phyloP scores from a whole-genome alignment of 2,113 vertebrate species.

The Uria aalge region DNA sequence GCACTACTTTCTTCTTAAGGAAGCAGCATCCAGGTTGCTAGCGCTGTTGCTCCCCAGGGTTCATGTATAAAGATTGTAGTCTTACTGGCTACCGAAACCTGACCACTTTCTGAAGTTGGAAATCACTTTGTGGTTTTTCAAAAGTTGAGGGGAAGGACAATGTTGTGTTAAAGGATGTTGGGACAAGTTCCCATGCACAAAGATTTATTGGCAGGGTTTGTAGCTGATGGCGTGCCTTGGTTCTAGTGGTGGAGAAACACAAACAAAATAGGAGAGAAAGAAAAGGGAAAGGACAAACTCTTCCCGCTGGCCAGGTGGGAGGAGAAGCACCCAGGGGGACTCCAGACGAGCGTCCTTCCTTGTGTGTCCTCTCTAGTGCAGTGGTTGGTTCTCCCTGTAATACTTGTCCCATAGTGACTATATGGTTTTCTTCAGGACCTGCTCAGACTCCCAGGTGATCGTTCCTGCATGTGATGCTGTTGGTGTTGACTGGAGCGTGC shows the following conservation, averaged over 20 bases:
- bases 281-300: not conserved
- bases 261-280: not conserved
- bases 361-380: not conserved
- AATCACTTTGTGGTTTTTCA: not conserved
- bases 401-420: not conserved
- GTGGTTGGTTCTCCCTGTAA: not conserved
- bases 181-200: not conserved
- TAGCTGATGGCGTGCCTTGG: not conserved
- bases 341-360: not conserved
- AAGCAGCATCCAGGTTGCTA: not conserved
- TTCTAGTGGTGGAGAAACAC: not conserved
- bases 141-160: not conserved
- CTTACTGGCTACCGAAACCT: not conserved
- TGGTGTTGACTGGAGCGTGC: not conserved
- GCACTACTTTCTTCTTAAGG: not conserved
- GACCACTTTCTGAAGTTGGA: not conserved
- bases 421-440: not conserved
- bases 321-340: not conserved
- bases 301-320: not conserved
- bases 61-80: not conserved
- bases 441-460: not conserved
- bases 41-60: not conserved
- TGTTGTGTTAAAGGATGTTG: not conserved
- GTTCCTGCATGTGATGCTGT: not conserved
- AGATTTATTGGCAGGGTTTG: not conserved